Evolutionary conservation across 2,113 vertebrate genomes (phyloP).

Genomic region (Malurus cyaneus): DNA sequence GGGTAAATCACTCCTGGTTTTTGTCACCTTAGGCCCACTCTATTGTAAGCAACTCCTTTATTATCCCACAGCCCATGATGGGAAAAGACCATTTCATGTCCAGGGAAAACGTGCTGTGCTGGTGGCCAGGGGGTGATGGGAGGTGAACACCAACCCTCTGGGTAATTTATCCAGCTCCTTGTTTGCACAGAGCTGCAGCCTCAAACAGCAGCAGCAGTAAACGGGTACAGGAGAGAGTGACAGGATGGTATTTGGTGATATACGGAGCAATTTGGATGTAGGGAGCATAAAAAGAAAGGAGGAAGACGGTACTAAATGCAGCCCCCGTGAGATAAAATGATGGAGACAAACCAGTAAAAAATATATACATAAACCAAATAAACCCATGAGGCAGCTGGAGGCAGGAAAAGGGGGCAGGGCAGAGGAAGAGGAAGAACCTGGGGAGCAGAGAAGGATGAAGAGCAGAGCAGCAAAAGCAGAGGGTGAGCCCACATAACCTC

Average conservation of each 20-base stretch:
- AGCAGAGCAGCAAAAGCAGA: not conserved
- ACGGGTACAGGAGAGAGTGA: not conserved
- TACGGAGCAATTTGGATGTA: not conserved
- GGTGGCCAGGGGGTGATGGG: not conserved
- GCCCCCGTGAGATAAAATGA: not conserved
- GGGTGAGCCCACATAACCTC: not conserved
- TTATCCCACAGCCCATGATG: not conserved
- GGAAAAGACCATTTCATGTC: not conserved
- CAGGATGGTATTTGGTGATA: not conserved
- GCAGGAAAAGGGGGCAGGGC: not conserved
- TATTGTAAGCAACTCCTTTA: not conserved
- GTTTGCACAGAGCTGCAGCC: not conserved
- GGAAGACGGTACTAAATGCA: not conserved
- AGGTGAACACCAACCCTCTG: not conserved
- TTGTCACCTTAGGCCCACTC: not conserved
- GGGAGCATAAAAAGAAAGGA: not conserved
- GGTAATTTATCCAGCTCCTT: not conserved
- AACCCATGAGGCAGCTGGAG: not conserved
- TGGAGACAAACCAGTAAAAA: not conserved
- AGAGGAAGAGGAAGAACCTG: accelerated
- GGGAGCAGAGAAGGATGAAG: not conserved
- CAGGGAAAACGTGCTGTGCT: not conserved
- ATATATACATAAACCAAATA: not conserved
- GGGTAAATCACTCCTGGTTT: not conserved
- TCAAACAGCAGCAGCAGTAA: not conserved